These are phyloP conservation scores for Agriopis marginaria DNA, from an alignment of 2,888 invertebrate species.

Conservation along the genomic window DNA sequence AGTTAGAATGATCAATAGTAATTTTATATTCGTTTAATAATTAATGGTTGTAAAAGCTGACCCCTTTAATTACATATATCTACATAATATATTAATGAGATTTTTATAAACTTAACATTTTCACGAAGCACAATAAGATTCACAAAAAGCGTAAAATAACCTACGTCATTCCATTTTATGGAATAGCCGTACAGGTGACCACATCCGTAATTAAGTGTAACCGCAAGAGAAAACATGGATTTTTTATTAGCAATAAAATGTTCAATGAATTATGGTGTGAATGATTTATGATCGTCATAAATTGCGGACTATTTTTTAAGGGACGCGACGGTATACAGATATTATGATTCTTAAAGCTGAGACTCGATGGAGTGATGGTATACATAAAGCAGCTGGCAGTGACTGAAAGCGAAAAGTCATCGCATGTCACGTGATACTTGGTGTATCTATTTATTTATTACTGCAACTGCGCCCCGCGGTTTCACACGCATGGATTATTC, in stretches of 20 bases:
- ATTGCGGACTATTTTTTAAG: slow-evolving; percentile 19
- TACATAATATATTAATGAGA: too few species aligned
- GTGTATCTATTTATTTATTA: too few species aligned
- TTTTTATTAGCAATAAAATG: slow-evolving; percentile 42
- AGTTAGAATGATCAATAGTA: too few species aligned
- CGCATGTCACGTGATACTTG: too few species aligned
- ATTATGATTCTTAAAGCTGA: neutral
- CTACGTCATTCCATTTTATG: slow-evolving; percentile 50
- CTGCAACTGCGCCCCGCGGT: too few species aligned
- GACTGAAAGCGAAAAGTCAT: too few species aligned
- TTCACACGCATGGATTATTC: too few species aligned
- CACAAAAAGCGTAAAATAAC: slow-evolving; percentile 22
- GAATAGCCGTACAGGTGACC: slow-evolving; percentile 51
- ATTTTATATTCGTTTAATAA: too few species aligned
- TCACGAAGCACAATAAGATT: neutral
- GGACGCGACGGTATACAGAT: slow-evolving; percentile 14
- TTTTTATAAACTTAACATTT: neutral
- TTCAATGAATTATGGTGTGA: slow-evolving; percentile 38
- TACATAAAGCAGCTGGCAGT: too few species aligned
- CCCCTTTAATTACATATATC: too few species aligned
- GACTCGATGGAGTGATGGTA: too few species aligned
- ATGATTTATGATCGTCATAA: slow-evolving; percentile 34
- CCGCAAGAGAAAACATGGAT: slow-evolving; percentile 42
- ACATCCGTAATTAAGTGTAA: slow-evolving; percentile 59
- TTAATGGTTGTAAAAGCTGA: too few species aligned